phyloP scores from a whole-genome alignment of 1,140 invertebrate species.

The Ceratosolen solmsi region DNA sequence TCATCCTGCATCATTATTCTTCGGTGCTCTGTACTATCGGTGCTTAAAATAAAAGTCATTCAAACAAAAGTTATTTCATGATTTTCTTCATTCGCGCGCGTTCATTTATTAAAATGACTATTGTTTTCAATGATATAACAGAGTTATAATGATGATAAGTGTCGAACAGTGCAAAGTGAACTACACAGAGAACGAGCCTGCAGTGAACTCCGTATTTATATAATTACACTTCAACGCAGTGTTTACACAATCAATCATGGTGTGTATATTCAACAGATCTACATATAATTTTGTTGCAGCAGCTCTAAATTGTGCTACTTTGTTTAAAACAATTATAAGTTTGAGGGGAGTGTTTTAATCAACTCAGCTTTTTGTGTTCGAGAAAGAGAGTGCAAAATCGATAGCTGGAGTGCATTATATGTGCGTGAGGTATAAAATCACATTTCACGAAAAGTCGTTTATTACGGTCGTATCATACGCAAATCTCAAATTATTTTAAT shows the following conservation, averaged over 20 bases:
- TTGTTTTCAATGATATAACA: slow-evolving; percentile 1
- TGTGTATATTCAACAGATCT: slow-evolving; percentile 31
- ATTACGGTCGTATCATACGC: slow-evolving; percentile 11
- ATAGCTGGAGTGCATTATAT: slow-evolving; percentile 23
- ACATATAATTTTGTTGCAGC: neutral
- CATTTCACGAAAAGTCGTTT: slow-evolving; percentile 32
- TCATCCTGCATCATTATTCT: neutral
- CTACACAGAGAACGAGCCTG: neutral
- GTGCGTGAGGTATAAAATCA: slow-evolving; percentile 30
- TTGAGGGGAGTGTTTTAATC: neutral
- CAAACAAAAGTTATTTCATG: neutral
- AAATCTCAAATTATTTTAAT: slow-evolving; percentile 27
- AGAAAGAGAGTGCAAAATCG: slow-evolving; percentile 31
- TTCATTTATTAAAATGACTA: neutral
- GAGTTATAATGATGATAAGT: slow-evolving; percentile 24
- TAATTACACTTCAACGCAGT: slow-evolving; percentile 34
- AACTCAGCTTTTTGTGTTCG: neutral
- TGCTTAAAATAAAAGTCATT: neutral
- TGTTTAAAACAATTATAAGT: neutral
- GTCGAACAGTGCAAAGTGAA: slow-evolving; percentile 34
- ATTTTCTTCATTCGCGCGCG: neutral
- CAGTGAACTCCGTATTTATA: slow-evolving; percentile 21
- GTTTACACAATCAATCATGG: slow-evolving; percentile 25
- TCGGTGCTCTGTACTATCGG: no score
- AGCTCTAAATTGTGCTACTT: neutral